phyloP scores from a whole-genome alignment of 2,888 invertebrate genomes.

The Cenopis cana region DNA sequence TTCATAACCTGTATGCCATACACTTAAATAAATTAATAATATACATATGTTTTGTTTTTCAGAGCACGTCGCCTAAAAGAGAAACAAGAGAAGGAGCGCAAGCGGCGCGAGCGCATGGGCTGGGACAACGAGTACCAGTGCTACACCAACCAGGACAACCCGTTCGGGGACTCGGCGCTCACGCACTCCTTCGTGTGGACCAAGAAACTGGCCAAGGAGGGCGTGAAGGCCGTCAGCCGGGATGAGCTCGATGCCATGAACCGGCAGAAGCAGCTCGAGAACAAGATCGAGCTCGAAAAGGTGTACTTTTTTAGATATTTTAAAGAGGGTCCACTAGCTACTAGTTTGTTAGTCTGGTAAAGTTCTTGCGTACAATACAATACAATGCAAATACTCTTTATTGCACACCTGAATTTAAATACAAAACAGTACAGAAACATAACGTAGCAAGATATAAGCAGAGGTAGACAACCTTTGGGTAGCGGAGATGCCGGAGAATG shows the following conservation, averaged over 20 bases:
- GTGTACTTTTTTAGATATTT: constrained; percentile 61
- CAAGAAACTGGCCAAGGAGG: constrained; percentile 98
- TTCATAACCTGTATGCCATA: no score
- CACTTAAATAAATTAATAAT: no score
- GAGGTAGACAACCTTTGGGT: no score
- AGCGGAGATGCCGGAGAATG: no score
- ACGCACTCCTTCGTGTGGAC: constrained; percentile 98
- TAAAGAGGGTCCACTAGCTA: no score
- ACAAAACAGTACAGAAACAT: no score
- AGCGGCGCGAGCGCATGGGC: constrained; percentile 96
- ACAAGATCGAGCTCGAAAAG: constrained; percentile 96
- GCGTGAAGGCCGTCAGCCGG: constrained; percentile 89
- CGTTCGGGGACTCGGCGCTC: constrained; percentile 98
- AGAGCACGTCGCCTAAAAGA: constrained; percentile 91
- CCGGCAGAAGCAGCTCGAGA: constrained; percentile 95
- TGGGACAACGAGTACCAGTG: constrained; percentile 99
- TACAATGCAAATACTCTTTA: no score
- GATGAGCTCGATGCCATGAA: constrained; percentile 94
- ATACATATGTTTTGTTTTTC: background rate
- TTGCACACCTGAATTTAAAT: no score
- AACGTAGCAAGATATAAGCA: no score
- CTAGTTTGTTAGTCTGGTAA: no score
- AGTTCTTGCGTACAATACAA: no score
- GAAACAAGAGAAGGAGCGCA: constrained; percentile 95
- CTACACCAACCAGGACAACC: constrained; percentile 99